These are phyloP conservation scores for Corticium candelabrum DNA, from an alignment of 37 sponge, comb jelly and placozoan species.

Conservation along the genomic window DNA sequence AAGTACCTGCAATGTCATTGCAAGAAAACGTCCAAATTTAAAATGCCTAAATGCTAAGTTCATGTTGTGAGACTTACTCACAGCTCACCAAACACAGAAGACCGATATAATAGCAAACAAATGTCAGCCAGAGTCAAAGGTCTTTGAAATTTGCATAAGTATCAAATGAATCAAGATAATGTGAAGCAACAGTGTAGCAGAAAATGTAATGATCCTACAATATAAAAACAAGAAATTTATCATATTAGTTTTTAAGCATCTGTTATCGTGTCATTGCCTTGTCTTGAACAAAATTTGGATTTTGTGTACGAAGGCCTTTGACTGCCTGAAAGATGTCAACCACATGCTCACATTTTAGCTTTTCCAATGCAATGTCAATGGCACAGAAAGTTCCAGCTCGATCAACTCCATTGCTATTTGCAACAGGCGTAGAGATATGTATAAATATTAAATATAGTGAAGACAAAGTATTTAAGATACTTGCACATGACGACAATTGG, in stretches of 20 bases:
- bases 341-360: not conserved
- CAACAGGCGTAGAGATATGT: no score
- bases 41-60: no score
- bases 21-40: no score
- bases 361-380: not conserved
- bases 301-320: not conserved
- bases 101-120: no score
- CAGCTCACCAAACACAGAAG: no score
- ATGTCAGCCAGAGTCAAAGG: no score
- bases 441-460: not conserved
- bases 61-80: no score
- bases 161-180: slow-evolving; percentile 55
- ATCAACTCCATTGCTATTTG: not conserved
- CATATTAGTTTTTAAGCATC: no score
- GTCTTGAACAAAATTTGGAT: not conserved
- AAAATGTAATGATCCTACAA: not conserved
- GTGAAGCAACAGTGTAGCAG: slow-evolving; percentile 3
- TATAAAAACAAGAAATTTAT: not conserved
- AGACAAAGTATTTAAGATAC: not conserved
- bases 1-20: no score
- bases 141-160: slow-evolving; percentile 64
- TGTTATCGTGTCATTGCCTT: not conserved
- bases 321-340: not conserved
- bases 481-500: not conserved
- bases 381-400: not conserved